These are phyloP conservation scores for Hippocampus kuda DNA, from an alignment of 2,797 vertebrate species.

Conservation along the genomic window DNA sequence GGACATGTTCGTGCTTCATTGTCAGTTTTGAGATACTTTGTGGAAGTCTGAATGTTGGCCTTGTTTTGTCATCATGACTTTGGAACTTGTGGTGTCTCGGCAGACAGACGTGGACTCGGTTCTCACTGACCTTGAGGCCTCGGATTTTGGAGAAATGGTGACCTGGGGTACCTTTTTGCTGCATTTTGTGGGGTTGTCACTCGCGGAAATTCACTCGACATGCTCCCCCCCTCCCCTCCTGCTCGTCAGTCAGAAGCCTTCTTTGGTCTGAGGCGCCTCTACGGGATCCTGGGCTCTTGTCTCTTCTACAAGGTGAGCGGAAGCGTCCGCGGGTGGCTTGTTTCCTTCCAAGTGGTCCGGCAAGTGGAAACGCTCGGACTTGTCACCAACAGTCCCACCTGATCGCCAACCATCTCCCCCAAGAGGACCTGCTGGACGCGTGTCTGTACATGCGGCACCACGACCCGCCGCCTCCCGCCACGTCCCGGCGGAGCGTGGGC, in stretches of 20 bases:
- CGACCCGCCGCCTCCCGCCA: constrained; percentile 76
- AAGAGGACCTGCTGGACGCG: constrained; percentile 83
- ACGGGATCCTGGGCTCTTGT: constrained; percentile 85
- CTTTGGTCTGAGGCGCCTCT: constrained; percentile 84
- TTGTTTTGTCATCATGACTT: not conserved
- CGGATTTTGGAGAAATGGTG: constrained; percentile 96
- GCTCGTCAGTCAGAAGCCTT: constrained; percentile 84
- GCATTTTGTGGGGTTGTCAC: not conserved
- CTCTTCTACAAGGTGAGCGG: constrained; percentile 88
- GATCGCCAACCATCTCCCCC: constrained; percentile 85
- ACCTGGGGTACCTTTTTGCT: constrained; percentile 17
- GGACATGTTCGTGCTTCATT: no score
- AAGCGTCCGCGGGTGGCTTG: not conserved
- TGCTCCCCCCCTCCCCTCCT: not conserved
- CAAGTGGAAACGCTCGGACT: no score
- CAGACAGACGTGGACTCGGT: constrained; percentile 86
- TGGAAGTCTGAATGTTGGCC: not conserved
- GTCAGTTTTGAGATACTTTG: not conserved
- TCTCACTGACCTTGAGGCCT: constrained; percentile 88
- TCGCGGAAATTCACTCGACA: not conserved
- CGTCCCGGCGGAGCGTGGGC: constrained; percentile 74
- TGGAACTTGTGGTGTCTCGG: constrained; percentile 20
- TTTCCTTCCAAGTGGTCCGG: not conserved
- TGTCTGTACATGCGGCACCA: constrained; percentile 86
- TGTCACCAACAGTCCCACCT: constrained; percentile 76